Conservation (phyloP, 2,888 invertebrate genomes). For the Ectropis crepuscularia region DNA sequence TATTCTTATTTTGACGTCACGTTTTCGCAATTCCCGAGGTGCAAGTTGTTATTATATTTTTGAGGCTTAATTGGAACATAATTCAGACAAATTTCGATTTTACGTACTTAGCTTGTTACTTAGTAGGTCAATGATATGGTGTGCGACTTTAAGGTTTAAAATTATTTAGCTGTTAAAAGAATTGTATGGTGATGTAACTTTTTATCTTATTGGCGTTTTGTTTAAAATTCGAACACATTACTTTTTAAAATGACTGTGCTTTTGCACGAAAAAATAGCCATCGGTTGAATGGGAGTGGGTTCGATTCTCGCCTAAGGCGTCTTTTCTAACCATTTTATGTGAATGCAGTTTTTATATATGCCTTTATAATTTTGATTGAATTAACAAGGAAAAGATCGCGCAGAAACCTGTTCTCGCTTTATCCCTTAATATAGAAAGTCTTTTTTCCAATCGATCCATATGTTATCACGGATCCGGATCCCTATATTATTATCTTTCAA, state of each 20-base stretch:
- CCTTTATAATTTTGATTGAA: too few species aligned
- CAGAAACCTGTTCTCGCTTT: too few species aligned
- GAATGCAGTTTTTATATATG: too few species aligned
- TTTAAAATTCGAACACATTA: too few species aligned
- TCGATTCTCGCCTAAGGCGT: too few species aligned
- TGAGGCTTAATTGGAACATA: slow-evolving; percentile 30
- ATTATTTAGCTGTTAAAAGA: neutral
- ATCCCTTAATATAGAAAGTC: too few species aligned
- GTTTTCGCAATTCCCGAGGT: slow-evolving; percentile 58
- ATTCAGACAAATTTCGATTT: slow-evolving; percentile 11
- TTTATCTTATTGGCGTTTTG: neutral
- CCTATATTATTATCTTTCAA: too few species aligned
- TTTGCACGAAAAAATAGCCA: too few species aligned
- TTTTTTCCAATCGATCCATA: neutral
- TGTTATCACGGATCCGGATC: neutral
- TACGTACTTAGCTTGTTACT: neutral
- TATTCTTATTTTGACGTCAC: slow-evolving; percentile 59
- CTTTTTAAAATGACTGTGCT: too few species aligned
- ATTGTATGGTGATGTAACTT: neutral
- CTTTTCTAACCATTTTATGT: too few species aligned
- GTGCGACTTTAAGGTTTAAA: neutral
- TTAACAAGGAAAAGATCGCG: too few species aligned
- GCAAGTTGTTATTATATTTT: slow-evolving; percentile 45
- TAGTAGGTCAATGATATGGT: neutral
- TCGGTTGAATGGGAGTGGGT: too few species aligned